These are phyloP conservation scores for Heliconius ethilla DNA, from an alignment of 2,888 invertebrate species.

Conservation along the genomic window DNA sequence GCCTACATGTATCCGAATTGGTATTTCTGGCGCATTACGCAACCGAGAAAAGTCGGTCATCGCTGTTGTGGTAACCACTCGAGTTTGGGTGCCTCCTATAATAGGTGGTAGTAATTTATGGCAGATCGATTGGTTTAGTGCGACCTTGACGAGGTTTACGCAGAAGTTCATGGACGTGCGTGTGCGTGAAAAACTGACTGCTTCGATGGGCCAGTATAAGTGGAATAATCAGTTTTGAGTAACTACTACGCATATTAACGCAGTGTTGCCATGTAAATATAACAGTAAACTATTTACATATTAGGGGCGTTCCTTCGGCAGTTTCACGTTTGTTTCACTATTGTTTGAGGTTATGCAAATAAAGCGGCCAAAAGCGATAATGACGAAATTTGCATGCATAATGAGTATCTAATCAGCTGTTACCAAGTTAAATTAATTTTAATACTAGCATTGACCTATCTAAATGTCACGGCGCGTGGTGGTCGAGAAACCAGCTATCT, in stretches of 20 bases:
- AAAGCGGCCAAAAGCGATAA: slow-evolving; percentile 22
- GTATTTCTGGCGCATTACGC: slow-evolving; percentile 69
- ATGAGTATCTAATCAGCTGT: slow-evolving; percentile 33
- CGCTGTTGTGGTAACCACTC: slow-evolving; percentile 61
- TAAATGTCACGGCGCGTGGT: slow-evolving; percentile 43
- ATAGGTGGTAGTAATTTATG: slow-evolving; percentile 67
- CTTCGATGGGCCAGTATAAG: slow-evolving; percentile 20
- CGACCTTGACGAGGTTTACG: slow-evolving; percentile 74
- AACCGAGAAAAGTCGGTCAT: slow-evolving; percentile 74
- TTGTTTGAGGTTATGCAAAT: slow-evolving; percentile 28
- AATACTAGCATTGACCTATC: slow-evolving; percentile 44
- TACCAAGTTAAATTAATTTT: slow-evolving; percentile 41
- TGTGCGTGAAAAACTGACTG: slow-evolving; percentile 43
- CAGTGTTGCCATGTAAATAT: background rate
- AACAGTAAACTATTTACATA: slow-evolving; percentile 1
- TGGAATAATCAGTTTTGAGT: slow-evolving; percentile 16
- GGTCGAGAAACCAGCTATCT: slow-evolving; percentile 29
- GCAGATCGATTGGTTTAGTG: slow-evolving; percentile 65
- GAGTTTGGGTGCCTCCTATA: slow-evolving; percentile 61
- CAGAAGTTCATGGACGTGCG: slow-evolving; percentile 77
- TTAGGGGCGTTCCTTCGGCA: background rate
- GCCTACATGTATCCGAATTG: slow-evolving; percentile 42
- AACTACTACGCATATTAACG: background rate
- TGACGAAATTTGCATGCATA: slow-evolving; percentile 34
- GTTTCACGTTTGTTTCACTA: slow-evolving; percentile 19